These are phyloP conservation scores for Melanostoma mellinum DNA, from an alignment of 2,888 invertebrate species.

Conservation along the genomic window DNA sequence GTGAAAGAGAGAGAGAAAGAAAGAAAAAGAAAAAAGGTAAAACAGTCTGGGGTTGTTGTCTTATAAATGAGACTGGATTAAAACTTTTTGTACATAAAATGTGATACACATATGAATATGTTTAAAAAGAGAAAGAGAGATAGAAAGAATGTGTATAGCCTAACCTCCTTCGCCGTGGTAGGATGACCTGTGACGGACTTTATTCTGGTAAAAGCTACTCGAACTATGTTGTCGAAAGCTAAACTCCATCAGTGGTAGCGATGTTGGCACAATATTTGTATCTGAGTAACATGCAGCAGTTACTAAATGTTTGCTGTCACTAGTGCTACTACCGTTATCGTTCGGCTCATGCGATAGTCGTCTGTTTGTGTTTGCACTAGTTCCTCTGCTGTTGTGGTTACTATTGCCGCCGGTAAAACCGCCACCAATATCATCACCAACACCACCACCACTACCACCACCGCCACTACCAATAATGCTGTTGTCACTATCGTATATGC, in stretches of 20 bases:
- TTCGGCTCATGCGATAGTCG: slow-evolving; percentile 13
- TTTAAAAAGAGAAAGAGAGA: slow-evolving; percentile 10
- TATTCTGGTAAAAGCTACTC: slow-evolving; percentile 41
- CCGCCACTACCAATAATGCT: slow-evolving; percentile 1
- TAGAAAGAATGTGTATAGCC: slow-evolving; percentile 23
- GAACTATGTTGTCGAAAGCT: slow-evolving; percentile 42
- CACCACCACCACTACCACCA: slow-evolving; percentile 1
- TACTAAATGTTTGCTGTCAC: background rate
- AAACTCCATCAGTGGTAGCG: slow-evolving; percentile 41
- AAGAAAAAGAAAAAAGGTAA: slow-evolving; percentile 16
- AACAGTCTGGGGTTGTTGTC: background rate
- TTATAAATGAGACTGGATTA: background rate
- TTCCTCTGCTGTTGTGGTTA: slow-evolving; percentile 2
- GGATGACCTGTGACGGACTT: slow-evolving; percentile 59
- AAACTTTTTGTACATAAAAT: background rate
- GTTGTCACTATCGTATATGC: slow-evolving; percentile 49
- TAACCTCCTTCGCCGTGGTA: slow-evolving; percentile 71
- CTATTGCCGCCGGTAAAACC: background rate
- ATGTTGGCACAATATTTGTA: slow-evolving; percentile 17
- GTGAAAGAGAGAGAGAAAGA: slow-evolving; percentile 24
- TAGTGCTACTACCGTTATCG: background rate
- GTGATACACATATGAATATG: background rate
- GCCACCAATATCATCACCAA: background rate
- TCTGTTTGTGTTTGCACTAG: background rate
- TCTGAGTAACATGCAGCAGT: slow-evolving; percentile 18